These are phyloP conservation scores for Acromyrmex heyeri DNA, from an alignment of 1,140 invertebrate species.

Conservation along the genomic window DNA sequence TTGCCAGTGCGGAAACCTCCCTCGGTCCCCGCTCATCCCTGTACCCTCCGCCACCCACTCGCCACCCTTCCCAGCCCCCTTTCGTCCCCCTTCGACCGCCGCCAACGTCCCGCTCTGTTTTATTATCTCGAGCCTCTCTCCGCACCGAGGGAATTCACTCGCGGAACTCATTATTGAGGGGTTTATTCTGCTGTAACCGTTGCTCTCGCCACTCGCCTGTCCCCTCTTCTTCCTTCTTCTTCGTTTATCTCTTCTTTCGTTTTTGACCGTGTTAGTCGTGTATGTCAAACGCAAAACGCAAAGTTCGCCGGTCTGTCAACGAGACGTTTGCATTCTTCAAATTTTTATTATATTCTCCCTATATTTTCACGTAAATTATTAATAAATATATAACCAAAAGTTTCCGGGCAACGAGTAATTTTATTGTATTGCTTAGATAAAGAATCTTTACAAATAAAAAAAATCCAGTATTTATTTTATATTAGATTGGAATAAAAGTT, in stretches of 20 bases:
- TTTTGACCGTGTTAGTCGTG: neutral
- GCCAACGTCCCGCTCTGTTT: constrained; percentile 80
- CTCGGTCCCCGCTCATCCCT: neutral
- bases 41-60: constrained; percentile 25
- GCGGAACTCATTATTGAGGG: constrained; percentile 86
- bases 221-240: constrained; percentile 32
- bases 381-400: neutral
- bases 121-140: constrained; percentile 84
- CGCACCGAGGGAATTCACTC: constrained; percentile 84
- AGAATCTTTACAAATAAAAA: too few relatives aligned
- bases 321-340: neutral
- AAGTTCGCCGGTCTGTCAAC: neutral
- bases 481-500: too few relatives aligned
- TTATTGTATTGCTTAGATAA: too few relatives aligned
- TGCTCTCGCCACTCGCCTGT: constrained; percentile 71
- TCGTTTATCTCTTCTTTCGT: constrained; percentile 26
- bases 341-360: constrained; percentile 2
- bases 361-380: neutral
- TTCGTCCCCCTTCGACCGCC: constrained; percentile 63
- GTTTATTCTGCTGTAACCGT: constrained; percentile 86
- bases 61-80: constrained; percentile 25
- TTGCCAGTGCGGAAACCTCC: constrained; percentile 70
- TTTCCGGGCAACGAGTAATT: too few relatives aligned
- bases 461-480: too few relatives aligned
- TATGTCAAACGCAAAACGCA: constrained; percentile 7